A percentile compares a stretch with the other conserved stretches of the same genome.
phyloP scores from a whole-genome alignment of 2,888 invertebrate species.

The Ennomos erosarius region DNA sequence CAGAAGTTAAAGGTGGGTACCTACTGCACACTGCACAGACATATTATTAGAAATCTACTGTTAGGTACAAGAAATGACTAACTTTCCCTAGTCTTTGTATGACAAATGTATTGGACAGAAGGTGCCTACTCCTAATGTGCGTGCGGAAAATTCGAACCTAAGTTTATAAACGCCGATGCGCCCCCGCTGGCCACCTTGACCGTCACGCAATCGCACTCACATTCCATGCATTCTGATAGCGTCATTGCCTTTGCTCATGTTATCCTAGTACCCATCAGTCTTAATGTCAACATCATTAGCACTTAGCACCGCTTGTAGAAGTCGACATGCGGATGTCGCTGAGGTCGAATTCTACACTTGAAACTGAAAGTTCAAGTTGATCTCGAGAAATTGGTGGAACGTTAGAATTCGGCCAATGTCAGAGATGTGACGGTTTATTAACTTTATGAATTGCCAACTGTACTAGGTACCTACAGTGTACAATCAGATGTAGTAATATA shows the following conservation, averaged over 20 bases:
- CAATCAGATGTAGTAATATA: conserved; percentile 30
- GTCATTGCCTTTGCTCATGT: conserved; percentile 23
- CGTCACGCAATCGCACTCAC: neutral
- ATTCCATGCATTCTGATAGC: conserved; percentile 18
- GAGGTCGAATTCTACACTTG: conserved; percentile 32
- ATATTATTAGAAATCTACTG: too few species aligned
- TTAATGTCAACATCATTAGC: conserved; percentile 34
- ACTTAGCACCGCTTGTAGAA: conserved; percentile 20
- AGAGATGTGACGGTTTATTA: conserved; percentile 30
- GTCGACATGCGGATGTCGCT: conserved; percentile 37
- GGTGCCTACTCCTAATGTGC: too few species aligned
- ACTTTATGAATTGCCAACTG: conserved; percentile 25
- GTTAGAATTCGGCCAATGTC: conserved; percentile 29
- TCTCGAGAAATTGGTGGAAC: conserved; percentile 17
- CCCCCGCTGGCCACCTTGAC: conserved; percentile 4
- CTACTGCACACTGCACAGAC: too few species aligned
- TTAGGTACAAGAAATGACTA: too few species aligned
- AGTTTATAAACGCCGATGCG: conserved; percentile 11
- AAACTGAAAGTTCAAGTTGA: conserved; percentile 17
- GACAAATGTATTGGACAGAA: too few species aligned
- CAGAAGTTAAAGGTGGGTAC: too few species aligned
- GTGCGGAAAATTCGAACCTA: too few species aligned
- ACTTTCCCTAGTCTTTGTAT: too few species aligned
- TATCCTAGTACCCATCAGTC: conserved; percentile 14
- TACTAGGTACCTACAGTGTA: too few species aligned